A percentile compares a stretch with the other conserved stretches of the same genome.
Conservation (phyloP, 2,113 vertebrate species). For the Chascanopsetta lugubris region DNA sequence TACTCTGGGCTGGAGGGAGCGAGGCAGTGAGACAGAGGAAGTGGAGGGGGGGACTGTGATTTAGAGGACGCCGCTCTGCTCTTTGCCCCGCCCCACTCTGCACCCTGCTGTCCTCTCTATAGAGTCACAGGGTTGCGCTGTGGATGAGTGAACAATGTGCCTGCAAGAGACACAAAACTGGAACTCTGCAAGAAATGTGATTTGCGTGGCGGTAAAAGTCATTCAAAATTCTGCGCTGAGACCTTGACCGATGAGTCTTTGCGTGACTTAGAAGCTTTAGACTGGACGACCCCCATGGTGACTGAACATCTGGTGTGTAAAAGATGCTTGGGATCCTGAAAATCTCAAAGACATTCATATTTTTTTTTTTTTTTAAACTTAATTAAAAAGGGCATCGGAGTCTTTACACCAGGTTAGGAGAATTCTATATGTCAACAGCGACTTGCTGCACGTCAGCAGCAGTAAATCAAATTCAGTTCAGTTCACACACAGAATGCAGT, state of each 20-base stretch:
- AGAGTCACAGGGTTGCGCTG: constrained; percentile 30
- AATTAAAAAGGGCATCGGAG: too few relatives aligned
- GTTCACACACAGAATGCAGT: too few relatives aligned
- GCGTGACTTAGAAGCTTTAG: neutral
- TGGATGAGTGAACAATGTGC: constrained; percentile 27
- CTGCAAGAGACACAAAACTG: constrained; percentile 2
- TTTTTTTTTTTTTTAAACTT: too few relatives aligned
- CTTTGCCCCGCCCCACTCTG: neutral
- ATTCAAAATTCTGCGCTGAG: neutral
- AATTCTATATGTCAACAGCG: neutral
- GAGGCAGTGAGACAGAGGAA: neutral
- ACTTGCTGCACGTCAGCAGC: neutral
- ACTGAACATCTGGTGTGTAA: neutral
- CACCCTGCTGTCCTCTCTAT: constrained; percentile 10
- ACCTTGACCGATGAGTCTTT: neutral
- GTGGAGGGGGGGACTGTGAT: constrained; percentile 3
- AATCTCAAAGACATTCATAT: too few relatives aligned
- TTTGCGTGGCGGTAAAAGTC: neutral
- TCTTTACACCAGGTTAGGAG: too few relatives aligned
- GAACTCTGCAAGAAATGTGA: neutral
- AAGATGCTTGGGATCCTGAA: too few relatives aligned
- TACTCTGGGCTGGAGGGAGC: constrained; percentile 7
- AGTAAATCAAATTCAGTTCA: too few relatives aligned
- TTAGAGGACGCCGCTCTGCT: constrained; percentile 7
- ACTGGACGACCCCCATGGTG: neutral